Evolutionary conservation across 2,797 vertebrate species (phyloP).

Genomic region (Clarias platycephalus): DNA sequence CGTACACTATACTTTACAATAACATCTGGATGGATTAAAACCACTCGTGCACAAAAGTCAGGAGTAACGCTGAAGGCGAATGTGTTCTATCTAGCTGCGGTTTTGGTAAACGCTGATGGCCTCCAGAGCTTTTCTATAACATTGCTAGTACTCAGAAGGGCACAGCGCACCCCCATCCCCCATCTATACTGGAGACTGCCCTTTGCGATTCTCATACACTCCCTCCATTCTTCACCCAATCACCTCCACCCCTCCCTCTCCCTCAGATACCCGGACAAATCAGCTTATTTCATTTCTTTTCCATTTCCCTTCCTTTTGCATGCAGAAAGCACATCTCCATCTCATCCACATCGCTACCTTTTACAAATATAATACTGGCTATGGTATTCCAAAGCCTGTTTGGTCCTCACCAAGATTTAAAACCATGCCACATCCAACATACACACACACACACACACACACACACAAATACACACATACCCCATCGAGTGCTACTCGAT

Average conservation of each 20-base stretch:
- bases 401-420: not conserved
- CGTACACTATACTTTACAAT: not conserved
- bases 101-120: slow-evolving; percentile 34
- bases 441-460: not conserved
- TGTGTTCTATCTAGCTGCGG: not conserved
- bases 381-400: not conserved
- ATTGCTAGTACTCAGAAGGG: slow-evolving; percentile 52
- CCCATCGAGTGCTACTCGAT: not conserved
- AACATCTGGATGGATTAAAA: not conserved
- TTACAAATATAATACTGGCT: not conserved
- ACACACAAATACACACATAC: not conserved
- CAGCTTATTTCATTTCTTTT: slow-evolving; percentile 54
- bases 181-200: slow-evolving; percentile 71
- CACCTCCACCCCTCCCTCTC: slow-evolving; percentile 42
- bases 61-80: not conserved
- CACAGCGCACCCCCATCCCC: slow-evolving; percentile 59
- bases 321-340: not conserved
- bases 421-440: not conserved
- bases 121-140: slow-evolving; percentile 45
- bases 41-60: not conserved
- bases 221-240: slow-evolving; percentile 55
- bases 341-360: too few species aligned
- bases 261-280: slow-evolving; percentile 66
- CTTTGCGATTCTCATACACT: slow-evolving; percentile 77
- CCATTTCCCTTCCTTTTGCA: slow-evolving; percentile 49